Evolutionary conservation across 2,888 invertebrate genomes (phyloP).

Genomic region (Petrolisthes cinctipes): DNA sequence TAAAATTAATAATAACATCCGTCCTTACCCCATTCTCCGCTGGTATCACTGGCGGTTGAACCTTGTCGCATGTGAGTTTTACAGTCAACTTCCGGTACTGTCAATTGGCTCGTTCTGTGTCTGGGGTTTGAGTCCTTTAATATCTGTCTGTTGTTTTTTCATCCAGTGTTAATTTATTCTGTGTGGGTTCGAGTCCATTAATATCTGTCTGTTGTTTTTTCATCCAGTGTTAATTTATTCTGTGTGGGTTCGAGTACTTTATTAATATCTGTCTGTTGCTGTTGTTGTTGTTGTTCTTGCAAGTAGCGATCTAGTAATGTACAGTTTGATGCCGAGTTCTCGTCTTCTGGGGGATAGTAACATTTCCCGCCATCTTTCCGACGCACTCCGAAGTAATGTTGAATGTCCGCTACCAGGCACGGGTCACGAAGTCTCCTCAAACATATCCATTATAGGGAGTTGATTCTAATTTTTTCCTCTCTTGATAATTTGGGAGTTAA

Average conservation of each 20-base stretch:
- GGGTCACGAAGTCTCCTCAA: constrained; percentile 40
- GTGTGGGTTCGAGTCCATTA: neutral
- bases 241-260: neutral
- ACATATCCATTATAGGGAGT: constrained; percentile 38
- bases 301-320: constrained; percentile 8
- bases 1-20: neutral
- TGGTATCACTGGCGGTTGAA: constrained; percentile 24
- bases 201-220: no score
- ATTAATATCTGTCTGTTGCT: no score
- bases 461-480: no score
- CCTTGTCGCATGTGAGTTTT: constrained; percentile 45
- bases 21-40: neutral
- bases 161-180: no score
- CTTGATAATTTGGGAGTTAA: no score
- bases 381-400: constrained; percentile 31
- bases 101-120: neutral
- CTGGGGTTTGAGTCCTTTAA: neutral
- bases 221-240: no score
- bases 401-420: constrained; percentile 30
- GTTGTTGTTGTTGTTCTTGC: constrained; percentile 2
- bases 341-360: no score
- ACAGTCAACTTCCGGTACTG: neutral
- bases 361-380: neutral
- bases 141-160: no score
- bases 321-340: neutral